Evolutionary conservation across 2,797 vertebrate genomes (phyloP), one percentile per base, ranked within the genome.

Genomic region (Poecile montanus): DNA sequence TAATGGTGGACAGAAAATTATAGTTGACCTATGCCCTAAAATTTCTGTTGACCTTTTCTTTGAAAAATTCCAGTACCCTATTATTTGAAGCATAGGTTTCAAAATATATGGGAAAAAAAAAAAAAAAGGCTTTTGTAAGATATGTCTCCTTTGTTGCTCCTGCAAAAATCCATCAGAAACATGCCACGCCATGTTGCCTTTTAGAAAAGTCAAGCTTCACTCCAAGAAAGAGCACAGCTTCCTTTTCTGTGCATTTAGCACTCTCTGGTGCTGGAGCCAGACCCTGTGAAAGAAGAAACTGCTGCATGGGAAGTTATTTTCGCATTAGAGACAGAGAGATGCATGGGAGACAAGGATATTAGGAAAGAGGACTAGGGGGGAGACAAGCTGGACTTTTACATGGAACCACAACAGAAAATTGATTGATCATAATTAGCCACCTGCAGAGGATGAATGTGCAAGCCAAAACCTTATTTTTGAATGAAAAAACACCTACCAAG

Each of bases 111-210:
- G 22, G 9, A 1, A 29, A 72, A 23, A 68, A 67, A 5, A n/a
- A n/a, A n/a, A n/a, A n/a, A n/a, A n/a, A n/a, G n/a, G n/a, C 3
- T 77, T 89, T 83, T 74, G 15, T 58, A 48, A 67, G 9, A 53
- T 23, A 16, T 2, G 5, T 38, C 16, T 68, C n/a, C 17, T 90
- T 72, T 36, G 2, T 18, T 71, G 9, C 45, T 42, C 54, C 47
- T n/a, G 14, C 6, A 30, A 60, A 88, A 54, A 38, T 58, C 38
- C 18, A 27, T 27, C 23, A 83, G 42, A 88, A 92, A 58, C 8
- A 75, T 34, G 18, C 9, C 47, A 57, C 0, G 0, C 16, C 10
- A 13, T 17, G 4, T 16, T 11, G 1, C 23, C 45, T 66, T 38
- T 22, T 29, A 74, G 62, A 74, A 79, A 94, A 70, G 20, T 44